Conservation (phyloP, 2,113 vertebrate genomes). For the Brachyhypopomus gauderio region DNA sequence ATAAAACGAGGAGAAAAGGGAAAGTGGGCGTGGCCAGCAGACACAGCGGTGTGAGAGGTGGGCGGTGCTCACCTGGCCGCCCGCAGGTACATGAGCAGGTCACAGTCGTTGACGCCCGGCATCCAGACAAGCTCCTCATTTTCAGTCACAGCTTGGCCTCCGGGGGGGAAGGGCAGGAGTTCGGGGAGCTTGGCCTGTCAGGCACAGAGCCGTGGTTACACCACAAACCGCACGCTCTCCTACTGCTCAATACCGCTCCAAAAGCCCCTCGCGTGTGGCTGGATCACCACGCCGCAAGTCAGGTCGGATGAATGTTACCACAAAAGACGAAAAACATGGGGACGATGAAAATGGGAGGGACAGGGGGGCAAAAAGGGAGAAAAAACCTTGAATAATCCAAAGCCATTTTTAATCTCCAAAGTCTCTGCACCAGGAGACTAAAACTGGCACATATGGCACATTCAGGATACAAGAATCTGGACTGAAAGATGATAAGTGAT, state of each 20-base stretch:
- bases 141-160: conserved; percentile 88
- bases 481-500: too few species aligned
- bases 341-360: too few species aligned
- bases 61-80: conserved; percentile 86
- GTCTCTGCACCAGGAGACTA: too few species aligned
- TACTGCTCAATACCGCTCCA: conserved; percentile 66
- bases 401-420: too few species aligned
- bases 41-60: not conserved
- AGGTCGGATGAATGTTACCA: conserved; percentile 3
- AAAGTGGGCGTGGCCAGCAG: too few species aligned
- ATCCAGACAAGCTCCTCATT: conserved; percentile 98
- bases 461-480: too few species aligned
- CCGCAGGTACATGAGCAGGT: conserved; percentile 98
- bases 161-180: conserved; percentile 92
- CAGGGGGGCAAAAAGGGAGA: too few species aligned
- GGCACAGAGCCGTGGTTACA: conserved; percentile 65
- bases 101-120: conserved; percentile 97
- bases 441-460: too few species aligned
- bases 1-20: too few species aligned
- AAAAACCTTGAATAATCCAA: too few species aligned
- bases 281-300: conserved; percentile 38
- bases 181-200: conserved; percentile 96
- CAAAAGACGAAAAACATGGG: too few species aligned
- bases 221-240: conserved; percentile 67
- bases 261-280: conserved; percentile 54